phyloP scores from a whole-genome alignment of 2,888 invertebrate species.

The Saturnia pavonia region DNA sequence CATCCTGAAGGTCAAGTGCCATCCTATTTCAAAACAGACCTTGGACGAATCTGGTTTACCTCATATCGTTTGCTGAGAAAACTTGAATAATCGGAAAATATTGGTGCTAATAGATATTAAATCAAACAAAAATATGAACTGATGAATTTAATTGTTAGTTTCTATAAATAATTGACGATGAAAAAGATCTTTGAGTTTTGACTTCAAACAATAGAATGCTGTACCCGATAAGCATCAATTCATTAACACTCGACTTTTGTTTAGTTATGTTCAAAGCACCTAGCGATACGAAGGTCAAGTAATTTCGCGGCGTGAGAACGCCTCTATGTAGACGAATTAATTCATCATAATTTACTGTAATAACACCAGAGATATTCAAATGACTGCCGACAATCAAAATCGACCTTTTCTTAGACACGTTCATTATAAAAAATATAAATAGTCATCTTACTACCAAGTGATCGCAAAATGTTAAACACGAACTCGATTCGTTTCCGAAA shows the following conservation, averaged over 20 bases:
- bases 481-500: constrained; percentile 75
- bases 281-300: constrained; percentile 68
- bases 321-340: constrained; percentile 72
- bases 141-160: constrained; percentile 45
- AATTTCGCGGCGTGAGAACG: constrained; percentile 76
- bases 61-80: constrained; percentile 63
- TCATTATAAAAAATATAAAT: constrained; percentile 80
- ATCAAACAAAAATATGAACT: constrained; percentile 58
- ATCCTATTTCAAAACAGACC: constrained; percentile 81
- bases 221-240: constrained; percentile 39
- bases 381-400: constrained; percentile 79
- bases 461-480: constrained; percentile 80
- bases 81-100: constrained; percentile 71
- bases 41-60: constrained; percentile 77
- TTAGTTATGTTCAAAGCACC: constrained; percentile 53
- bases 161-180: constrained; percentile 37
- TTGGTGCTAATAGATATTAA: constrained; percentile 64
- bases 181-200: constrained; percentile 18
- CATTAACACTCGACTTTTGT: constrained; percentile 42
- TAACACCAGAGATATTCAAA: constrained; percentile 78
- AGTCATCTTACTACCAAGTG: constrained; percentile 75
- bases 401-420: constrained; percentile 80
- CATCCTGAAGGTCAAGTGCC: constrained; percentile 81
- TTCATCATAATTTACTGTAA: constrained; percentile 78
- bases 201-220: constrained; percentile 19